Evolutionary conservation across 2,113 vertebrate genomes (phyloP).

Genomic region (Nettapus auritus): DNA sequence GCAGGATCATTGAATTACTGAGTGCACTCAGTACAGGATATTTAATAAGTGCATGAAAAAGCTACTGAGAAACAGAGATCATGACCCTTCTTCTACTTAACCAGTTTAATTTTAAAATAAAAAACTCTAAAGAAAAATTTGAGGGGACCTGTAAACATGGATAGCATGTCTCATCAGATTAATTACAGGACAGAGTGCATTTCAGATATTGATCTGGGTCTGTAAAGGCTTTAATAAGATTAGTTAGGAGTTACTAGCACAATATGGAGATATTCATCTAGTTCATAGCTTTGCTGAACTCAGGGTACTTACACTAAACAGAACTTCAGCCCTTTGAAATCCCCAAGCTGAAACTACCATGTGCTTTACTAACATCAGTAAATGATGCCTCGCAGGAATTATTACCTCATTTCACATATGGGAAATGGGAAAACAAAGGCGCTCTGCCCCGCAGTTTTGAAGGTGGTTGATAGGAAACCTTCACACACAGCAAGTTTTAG

Average conservation of each 20-base stretch:
- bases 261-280: constrained; percentile 17
- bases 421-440: neutral
- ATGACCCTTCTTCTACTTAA: constrained; percentile 19
- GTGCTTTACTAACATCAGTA: neutral
- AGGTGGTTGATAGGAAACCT: neutral
- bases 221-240: constrained; percentile 51
- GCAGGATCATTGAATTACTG: constrained; percentile 31
- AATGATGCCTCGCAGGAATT: neutral
- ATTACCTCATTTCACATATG: neutral
- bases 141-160: neutral
- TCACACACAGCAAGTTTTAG: neutral
- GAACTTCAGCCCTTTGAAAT: constrained; percentile 4
- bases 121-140: constrained; percentile 29
- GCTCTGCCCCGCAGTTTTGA: neutral
- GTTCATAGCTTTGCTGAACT: constrained; percentile 50
- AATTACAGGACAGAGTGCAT: constrained; percentile 54
- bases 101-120: constrained; percentile 48
- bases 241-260: constrained; percentile 33
- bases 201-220: constrained; percentile 49
- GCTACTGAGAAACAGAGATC: constrained; percentile 5
- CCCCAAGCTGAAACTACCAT: neutral
- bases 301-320: neutral
- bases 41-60: constrained; percentile 43
- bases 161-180: constrained; percentile 28
- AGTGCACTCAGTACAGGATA: neutral